Conservation (phyloP, 1,140 invertebrate genomes). For the Orussus abietinus region DNA sequence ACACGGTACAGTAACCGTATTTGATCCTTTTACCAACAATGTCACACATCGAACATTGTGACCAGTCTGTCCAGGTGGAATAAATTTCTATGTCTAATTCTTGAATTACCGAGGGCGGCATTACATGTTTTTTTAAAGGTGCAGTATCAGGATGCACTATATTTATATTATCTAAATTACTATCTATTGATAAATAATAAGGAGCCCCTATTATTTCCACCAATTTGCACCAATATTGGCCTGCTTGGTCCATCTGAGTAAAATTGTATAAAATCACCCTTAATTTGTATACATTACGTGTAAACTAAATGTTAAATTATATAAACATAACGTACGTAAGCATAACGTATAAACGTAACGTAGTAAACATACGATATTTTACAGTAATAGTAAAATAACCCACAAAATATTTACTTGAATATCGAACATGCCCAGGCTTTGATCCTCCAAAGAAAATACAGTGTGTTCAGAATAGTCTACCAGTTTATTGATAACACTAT, state of each 20-base stretch:
- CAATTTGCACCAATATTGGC: conserved; percentile 53
- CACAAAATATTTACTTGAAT: conserved; percentile 31
- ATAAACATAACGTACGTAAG: background rate
- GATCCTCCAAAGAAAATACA: conserved; percentile 44
- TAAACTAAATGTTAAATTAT: too few species aligned
- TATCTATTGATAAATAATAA: conserved; percentile 52
- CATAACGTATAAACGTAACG: background rate
- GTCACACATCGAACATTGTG: conserved; percentile 61
- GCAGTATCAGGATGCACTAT: conserved; percentile 33
- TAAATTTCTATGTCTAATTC: conserved; percentile 43
- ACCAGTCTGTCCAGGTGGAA: conserved; percentile 59
- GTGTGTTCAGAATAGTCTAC: conserved; percentile 44
- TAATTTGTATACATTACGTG: too few species aligned
- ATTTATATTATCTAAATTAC: conserved; percentile 29
- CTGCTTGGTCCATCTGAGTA: conserved; percentile 39
- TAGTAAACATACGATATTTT: conserved; percentile 4
- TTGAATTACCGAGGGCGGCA: conserved; percentile 28
- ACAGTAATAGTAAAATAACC: background rate
- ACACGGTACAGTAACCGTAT: conserved; percentile 58
- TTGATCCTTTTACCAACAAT: conserved; percentile 52
- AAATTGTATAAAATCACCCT: too few species aligned
- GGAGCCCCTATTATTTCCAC: conserved; percentile 39
- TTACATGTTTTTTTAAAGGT: conserved; percentile 24
- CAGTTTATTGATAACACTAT: conserved; percentile 22
- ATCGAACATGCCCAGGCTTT: conserved; percentile 50